phyloP scores from a whole-genome alignment of 2,888 invertebrate species.

The Heteropelma amictum region DNA sequence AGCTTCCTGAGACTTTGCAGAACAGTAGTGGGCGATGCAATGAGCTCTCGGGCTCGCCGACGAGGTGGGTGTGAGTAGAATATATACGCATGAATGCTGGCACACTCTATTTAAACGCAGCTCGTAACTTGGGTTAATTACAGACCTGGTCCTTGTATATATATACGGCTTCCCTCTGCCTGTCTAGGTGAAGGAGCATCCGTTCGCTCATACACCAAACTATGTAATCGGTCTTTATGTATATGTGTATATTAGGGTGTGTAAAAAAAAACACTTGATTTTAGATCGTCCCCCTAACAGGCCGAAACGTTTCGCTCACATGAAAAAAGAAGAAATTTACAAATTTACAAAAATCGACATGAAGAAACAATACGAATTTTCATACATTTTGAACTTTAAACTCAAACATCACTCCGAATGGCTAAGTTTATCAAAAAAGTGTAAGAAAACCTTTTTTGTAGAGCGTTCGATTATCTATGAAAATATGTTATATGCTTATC shows the following conservation, averaged over 20 bases:
- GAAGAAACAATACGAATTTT: too few relatives aligned
- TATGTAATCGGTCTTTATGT: background rate
- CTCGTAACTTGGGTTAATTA: conserved; percentile 61
- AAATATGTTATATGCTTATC: too few relatives aligned
- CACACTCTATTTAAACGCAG: conserved; percentile 51
- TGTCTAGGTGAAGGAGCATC: conserved; percentile 1
- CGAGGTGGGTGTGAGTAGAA: conserved; percentile 15
- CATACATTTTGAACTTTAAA: too few relatives aligned
- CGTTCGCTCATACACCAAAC: conserved; percentile 1
- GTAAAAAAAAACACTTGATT: too few relatives aligned
- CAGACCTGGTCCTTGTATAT: conserved; percentile 12
- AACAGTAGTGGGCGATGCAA: background rate
- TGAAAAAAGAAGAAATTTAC: too few relatives aligned
- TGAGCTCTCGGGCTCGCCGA: background rate
- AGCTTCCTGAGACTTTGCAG: background rate
- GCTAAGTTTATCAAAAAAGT: too few relatives aligned
- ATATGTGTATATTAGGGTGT: background rate
- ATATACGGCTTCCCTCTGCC: conserved; percentile 25
- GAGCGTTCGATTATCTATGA: too few relatives aligned
- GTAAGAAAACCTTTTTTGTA: too few relatives aligned
- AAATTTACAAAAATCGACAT: too few relatives aligned
- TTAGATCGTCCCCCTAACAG: too few relatives aligned
- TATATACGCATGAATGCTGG: conserved; percentile 48
- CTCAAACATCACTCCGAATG: too few relatives aligned
- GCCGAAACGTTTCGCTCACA: too few relatives aligned